These are phyloP conservation scores for Neotoxoptera formosana DNA, from an alignment of 1,140 invertebrate species.

Conservation along the genomic window DNA sequence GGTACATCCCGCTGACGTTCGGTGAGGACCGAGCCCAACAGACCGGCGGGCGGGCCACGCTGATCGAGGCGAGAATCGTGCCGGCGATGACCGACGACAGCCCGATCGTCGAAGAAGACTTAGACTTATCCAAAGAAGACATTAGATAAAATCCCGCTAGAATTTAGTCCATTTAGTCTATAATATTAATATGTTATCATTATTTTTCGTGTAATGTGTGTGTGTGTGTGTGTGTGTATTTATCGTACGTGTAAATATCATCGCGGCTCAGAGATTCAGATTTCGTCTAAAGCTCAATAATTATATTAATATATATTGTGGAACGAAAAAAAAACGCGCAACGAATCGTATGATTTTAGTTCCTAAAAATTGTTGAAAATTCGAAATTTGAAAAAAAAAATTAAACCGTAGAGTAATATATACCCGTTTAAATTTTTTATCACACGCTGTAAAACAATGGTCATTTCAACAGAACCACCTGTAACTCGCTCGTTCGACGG, in stretches of 20 bases:
- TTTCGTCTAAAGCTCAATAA: not conserved
- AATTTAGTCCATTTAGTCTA: not conserved
- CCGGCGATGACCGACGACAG: constrained; percentile 51
- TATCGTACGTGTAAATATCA: not conserved
- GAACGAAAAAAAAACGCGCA: not conserved
- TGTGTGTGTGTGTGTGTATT: not conserved
- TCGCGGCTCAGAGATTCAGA: not conserved
- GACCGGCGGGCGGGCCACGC: not conserved
- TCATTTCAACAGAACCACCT: not conserved
- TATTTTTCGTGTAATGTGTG: not conserved
- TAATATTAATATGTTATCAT: not conserved
- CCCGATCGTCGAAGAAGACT: constrained; percentile 22
- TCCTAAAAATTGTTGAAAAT: constrained; percentile 37
- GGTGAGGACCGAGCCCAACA: not conserved
- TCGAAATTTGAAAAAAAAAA: not conserved
- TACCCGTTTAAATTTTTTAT: not conserved
- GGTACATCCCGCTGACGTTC: constrained; percentile 27
- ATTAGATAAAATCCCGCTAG: constrained; percentile 10
- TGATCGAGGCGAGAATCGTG: constrained; percentile 6
- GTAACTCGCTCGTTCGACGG: not conserved
- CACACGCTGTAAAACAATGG: not conserved
- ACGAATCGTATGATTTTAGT: not conserved
- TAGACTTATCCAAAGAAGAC: constrained; percentile 51
- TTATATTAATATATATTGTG: not conserved
- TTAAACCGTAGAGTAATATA: not conserved